Percentiles rank a stretch among this genome's conserved stretches.
Conservation (phyloP, 2,113 vertebrate genomes). For the Dunckerocampus dactyliophorus region DNA sequence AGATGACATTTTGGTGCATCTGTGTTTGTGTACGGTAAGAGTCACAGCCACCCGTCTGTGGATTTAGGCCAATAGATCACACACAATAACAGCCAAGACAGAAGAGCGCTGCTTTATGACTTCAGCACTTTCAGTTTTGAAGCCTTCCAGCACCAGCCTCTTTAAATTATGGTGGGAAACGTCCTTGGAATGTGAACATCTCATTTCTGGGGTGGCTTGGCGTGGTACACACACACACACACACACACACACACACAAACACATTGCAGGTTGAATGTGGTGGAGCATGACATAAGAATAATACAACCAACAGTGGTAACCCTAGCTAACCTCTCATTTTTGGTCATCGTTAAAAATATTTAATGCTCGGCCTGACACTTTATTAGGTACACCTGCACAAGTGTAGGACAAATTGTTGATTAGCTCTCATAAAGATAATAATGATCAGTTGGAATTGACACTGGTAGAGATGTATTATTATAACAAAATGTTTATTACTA, state of each 20-base stretch:
- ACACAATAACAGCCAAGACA: constrained; percentile 67
- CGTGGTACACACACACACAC: constrained; percentile 18
- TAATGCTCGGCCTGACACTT: too few relatives aligned
- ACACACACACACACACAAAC: constrained; percentile 22
- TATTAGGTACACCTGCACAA: too few relatives aligned
- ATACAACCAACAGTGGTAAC: constrained; percentile 68
- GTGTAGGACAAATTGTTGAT: too few relatives aligned
- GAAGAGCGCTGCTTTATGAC: constrained; percentile 66
- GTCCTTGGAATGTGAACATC: constrained; percentile 75
- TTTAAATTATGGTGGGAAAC: constrained; percentile 73
- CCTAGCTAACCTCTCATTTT: constrained; percentile 38
- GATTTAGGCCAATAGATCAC: constrained; percentile 62
- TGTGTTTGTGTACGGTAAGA: constrained; percentile 39
- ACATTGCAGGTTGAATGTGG: constrained; percentile 60
- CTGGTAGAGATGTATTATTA: too few relatives aligned
- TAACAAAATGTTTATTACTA: too few relatives aligned
- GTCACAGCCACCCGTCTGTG: constrained; percentile 47
- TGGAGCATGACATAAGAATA: constrained; percentile 66
- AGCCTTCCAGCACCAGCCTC: constrained; percentile 66
- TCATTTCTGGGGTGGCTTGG: constrained; percentile 57
- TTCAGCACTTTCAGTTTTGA: constrained; percentile 66
- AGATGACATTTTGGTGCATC: constrained; percentile 29
- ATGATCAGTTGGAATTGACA: too few relatives aligned
- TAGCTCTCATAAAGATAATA: too few relatives aligned
- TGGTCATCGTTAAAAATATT: not conserved